These are phyloP conservation scores for Lysandra bellargus DNA, from an alignment of 2,888 invertebrate genomes.

Conservation along the genomic window DNA sequence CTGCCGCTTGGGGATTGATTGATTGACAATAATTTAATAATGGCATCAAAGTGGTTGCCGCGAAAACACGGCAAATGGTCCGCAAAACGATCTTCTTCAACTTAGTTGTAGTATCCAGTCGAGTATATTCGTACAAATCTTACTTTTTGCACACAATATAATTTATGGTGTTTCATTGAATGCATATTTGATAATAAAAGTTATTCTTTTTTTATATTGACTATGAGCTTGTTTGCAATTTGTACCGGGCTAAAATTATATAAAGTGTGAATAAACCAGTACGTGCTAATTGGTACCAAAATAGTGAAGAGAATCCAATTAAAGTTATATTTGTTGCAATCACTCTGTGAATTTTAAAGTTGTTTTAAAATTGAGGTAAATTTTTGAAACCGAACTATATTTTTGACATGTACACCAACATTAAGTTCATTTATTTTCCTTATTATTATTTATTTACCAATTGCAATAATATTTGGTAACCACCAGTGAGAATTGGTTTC, in stretches of 20 bases:
- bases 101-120: no score
- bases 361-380: not conserved
- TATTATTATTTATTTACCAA: not conserved
- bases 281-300: not conserved
- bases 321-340: conserved; percentile 13
- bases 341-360: conserved; percentile 9
- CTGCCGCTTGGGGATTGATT: no score
- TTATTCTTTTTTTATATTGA: no score
- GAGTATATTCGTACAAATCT: no score
- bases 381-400: not conserved
- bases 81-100: no score
- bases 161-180: no score
- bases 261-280: conserved; percentile 14
- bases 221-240: not conserved
- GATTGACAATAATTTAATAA: no score
- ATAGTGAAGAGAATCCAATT: conserved; percentile 20
- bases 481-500: not conserved
- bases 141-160: no score
- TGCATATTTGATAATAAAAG: no score
- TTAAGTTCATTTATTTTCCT: not conserved
- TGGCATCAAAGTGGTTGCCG: no score
- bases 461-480: not conserved
- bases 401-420: not conserved
- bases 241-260: conserved; percentile 4
- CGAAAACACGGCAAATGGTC: no score